Conservation (phyloP, 2,113 vertebrate species). For the Anolis sagrei region DNA sequence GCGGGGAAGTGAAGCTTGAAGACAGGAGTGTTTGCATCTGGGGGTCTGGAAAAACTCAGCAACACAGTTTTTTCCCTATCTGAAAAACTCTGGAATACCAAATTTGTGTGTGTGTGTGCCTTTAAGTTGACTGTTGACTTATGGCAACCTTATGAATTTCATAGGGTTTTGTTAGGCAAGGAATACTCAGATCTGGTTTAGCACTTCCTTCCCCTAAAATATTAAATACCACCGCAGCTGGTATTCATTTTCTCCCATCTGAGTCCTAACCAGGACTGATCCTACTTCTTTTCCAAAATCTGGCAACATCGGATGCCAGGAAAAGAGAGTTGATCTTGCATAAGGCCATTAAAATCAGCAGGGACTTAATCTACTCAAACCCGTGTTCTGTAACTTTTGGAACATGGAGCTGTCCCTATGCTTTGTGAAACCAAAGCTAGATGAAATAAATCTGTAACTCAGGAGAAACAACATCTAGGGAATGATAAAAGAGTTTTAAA, state of each 20-base stretch:
- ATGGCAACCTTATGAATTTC: too few relatives aligned
- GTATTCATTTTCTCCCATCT: too few relatives aligned
- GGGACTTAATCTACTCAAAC: background rate
- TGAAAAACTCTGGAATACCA: background rate
- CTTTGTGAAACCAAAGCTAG: background rate
- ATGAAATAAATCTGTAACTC: background rate
- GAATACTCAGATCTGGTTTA: too few relatives aligned
- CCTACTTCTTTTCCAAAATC: background rate
- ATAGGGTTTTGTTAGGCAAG: too few relatives aligned
- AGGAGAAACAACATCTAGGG: accelerated
- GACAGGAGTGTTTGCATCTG: background rate
- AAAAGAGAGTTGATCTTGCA: background rate
- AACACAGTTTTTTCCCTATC: background rate
- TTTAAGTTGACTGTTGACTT: too few relatives aligned
- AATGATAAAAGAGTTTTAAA: background rate
- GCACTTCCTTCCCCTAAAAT: too few relatives aligned
- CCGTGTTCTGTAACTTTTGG: background rate
- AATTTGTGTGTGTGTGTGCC: background rate
- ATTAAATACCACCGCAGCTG: too few relatives aligned
- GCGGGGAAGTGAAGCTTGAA: background rate
- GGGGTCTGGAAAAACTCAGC: background rate
- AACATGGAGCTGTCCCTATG: background rate
- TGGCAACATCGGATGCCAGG: background rate
- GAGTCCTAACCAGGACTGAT: too few relatives aligned
- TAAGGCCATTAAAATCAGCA: background rate